Base-by-base conservation (phyloP, 2,888 invertebrate species). In the Zeuzera pyrina region DNA sequence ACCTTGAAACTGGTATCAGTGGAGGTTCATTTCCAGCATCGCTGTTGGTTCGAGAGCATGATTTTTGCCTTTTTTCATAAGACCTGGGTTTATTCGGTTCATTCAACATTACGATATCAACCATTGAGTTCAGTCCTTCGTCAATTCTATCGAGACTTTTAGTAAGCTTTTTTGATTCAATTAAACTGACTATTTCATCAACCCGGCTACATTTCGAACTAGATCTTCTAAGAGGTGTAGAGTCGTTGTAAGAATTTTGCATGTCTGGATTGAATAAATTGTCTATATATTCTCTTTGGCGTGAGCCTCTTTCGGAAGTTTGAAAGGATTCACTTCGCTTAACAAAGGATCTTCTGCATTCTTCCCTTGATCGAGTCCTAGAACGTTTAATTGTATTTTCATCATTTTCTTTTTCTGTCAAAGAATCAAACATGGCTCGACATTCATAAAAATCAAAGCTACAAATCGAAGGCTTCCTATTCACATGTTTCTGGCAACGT, bases 111-210 rank as follows among this genome's bases (percentile, higher is more conserved):
- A 91, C 88, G 21, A 91, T 89, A 49, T 90, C 88, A 1, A 91
- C 88, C 85, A 91, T 88, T 0, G 90, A 86, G 50, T 91, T 87
- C 13, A 92, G 61, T 11, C 91, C 88, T 57, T 87, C 88, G 54
- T 92, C 92, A 24, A 93, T 89, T 35, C 92, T 85, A 44, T 94
- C 93, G 29, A 93, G 67, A 43, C 93, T 93, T 67, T 93, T 93
- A 0, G 92, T 89, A 25, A 89, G 61, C 30, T 88, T 85, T 31
- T 86, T 85, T 2, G 88, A 86, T 56, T 88, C 87, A 29, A 88
- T 74, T 15, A 88, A 72, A 27, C 76, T 87, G 0, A 83, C 76
- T 29, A 83, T 81, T 65, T 84, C 81, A 41, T 81, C 83, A 1
- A 81, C 81, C 3, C 77, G 61, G 36, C 57, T 81, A 33, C 69